phyloP scores from a whole-genome alignment of 30 jellyfish, hydroid and myxozoan genomes.

The Rhopilema esculentum region DNA sequence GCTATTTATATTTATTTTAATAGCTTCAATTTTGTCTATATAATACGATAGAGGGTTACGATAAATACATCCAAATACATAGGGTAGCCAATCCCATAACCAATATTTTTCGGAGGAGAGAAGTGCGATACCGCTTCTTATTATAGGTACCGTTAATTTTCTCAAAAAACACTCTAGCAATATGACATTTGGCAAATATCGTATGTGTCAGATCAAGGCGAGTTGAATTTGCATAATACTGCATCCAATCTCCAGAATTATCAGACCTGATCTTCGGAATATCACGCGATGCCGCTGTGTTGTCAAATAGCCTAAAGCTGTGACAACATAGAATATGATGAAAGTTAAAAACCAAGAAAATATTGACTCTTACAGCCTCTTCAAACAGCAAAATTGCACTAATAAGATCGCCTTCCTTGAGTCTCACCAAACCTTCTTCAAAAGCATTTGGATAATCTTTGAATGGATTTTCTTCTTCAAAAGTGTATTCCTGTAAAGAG shows the following conservation, averaged over 20 bases:
- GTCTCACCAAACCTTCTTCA: slow-evolving; percentile 88
- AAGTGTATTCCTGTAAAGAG: slow-evolving; percentile 64
- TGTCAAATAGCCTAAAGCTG: not conserved
- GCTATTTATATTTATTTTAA: too few species aligned
- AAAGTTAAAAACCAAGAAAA: not conserved
- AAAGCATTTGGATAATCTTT: slow-evolving; percentile 80
- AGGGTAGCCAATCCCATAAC: too few species aligned
- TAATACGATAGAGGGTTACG: too few species aligned
- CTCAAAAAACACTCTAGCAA: too few species aligned
- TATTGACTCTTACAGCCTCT: slow-evolving; percentile 89
- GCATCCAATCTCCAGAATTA: not conserved
- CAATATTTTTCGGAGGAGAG: too few species aligned
- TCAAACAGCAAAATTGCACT: slow-evolving; percentile 96
- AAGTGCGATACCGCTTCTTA: too few species aligned
- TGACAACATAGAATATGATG: not conserved
- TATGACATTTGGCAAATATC: too few species aligned
- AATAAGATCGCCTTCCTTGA: slow-evolving; percentile 90
- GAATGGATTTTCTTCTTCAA: slow-evolving; percentile 95
- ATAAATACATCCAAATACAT: too few species aligned
- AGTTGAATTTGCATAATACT: too few species aligned
- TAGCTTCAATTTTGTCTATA: too few species aligned
- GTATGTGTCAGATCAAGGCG: too few species aligned
- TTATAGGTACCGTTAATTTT: too few species aligned
- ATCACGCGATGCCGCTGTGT: not conserved
- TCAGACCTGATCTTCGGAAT: not conserved